Evolutionary conservation across 1,140 invertebrate species (phyloP), one percentile per base, ranked within the genome.

Genomic region (Propsilocerus akamusi): DNA sequence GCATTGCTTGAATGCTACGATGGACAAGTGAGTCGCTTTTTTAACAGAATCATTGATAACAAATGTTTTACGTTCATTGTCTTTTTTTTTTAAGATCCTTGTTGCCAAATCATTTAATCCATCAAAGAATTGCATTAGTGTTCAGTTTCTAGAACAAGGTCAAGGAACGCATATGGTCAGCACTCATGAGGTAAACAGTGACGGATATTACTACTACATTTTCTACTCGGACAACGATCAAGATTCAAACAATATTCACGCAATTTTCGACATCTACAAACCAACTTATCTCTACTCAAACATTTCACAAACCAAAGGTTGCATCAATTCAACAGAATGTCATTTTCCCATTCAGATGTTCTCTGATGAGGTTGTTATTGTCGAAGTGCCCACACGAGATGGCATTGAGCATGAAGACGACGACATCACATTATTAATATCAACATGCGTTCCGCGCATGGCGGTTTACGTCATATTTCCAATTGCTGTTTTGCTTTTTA

Each of bases 171-270:
- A 78, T 59, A 74, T 82, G 57, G 62, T 74, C 51, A 72, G 73
- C 8, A 70, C 71, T 47, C 82, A 86, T 58, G 72, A 83, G 54
- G 76, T 86, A 11, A 62, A 68, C 24, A 68, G 74, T 32, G 76
- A 83, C 63, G 84, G 83, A 7, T 87, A 87, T 63, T 88, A 86
- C 62, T 87, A 87, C 66, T 87, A 86, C 59, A 85, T 87, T 53
- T 87, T 88, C 67, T 87, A 86, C 57, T 85, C 81, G 56, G 83
- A 87, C 59, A 86, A 86, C 67, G 83, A 87, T 62, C 67, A 78
- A 51, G 76, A 79, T 8, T 72, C 68, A 5, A 88, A 87, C 64
- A 77, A 83, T 59, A 83, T 88, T 54, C 80, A 86, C 65, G 81
- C 80, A 10, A 72, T 83, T 53, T 87, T 88, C 65, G 80, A 86